Evolutionary conservation across 1,140 invertebrate genomes (phyloP), one percentile per base, ranked within the genome.

Genomic region (Brachionus manjavacas): DNA sequence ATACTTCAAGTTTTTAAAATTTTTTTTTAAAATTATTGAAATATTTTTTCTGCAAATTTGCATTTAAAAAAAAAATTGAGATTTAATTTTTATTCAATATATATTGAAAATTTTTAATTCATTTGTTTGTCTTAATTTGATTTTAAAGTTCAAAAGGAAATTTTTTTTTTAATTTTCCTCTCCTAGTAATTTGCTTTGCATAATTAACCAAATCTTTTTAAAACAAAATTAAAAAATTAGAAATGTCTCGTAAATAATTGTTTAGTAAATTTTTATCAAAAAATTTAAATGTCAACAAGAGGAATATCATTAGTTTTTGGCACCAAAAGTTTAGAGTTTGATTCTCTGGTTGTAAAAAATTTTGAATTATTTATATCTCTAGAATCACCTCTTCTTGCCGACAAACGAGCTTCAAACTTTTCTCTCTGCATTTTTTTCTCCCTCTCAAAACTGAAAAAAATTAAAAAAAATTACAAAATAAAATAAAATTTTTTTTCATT

Each of bases 321-420:
- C 16, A 9, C 14, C 25, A 68, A 68, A 31, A 68, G 31, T 6
- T 6, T 60, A 7, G 52, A 60, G 16, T 60, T 20, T 9, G 52
- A 9, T 68, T 68, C 31, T 68, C 31, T 68, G 12, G 25, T 68
- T 39, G 31, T 68, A 31, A 68, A 68, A 41, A 72, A 72, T 23
- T 72, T 72, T 72, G 28, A 72, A 72, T 39, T 41, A 20, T 72
- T 41, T n/a, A 72, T 8, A 41, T 72, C 11, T 72, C 68, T 41
- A 20, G n/a, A 23, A 23, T 81, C 41, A 20, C 20, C 79, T 64
- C 52, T 60, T 64, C 35, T 46, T 3, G 79, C 79, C n/a, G 79
- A 81, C 20, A 81, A 46, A 60, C 79, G 79, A 81, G 79, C 79
- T 25, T 81, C 8, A 23, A 81, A 81, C 66, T 64, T 81, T 64